Evolutionary conservation across 2,888 invertebrate genomes (phyloP).

Genomic region (Parnassius smintheus): DNA sequence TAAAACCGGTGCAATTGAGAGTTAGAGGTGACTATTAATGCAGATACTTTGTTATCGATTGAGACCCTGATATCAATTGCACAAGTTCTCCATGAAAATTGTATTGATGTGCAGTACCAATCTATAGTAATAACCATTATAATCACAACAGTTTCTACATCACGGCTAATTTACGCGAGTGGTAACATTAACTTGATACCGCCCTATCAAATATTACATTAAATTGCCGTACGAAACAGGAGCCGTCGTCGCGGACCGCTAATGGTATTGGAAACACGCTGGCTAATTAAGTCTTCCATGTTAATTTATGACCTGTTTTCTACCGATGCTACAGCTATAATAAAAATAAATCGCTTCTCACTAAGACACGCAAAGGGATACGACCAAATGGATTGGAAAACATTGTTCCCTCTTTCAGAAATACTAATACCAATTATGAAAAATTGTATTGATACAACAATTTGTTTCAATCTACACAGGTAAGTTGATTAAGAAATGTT

Average conservation of each 20-base stretch:
- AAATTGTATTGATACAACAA: constrained; percentile 3
- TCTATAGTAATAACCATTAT: too few relatives aligned
- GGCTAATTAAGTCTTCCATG: constrained; percentile 74
- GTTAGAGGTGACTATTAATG: too few relatives aligned
- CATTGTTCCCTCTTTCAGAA: constrained; percentile 31
- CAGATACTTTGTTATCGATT: too few relatives aligned
- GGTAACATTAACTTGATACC: constrained; percentile 52
- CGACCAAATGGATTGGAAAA: constrained; percentile 67
- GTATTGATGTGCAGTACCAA: too few relatives aligned
- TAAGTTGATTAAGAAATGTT: not conserved
- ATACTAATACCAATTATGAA: not conserved
- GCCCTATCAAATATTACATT: constrained; percentile 63
- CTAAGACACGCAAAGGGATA: constrained; percentile 72
- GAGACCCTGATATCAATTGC: too few relatives aligned
- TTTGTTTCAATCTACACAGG: not conserved
- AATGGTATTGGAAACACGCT: constrained; percentile 73
- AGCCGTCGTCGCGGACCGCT: constrained; percentile 67
- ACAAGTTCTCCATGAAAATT: too few relatives aligned
- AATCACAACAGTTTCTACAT: constrained; percentile 4
- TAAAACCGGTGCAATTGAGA: too few relatives aligned
- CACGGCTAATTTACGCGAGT: constrained; percentile 39
- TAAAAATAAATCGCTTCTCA: constrained; percentile 74
- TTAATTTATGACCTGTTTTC: constrained; percentile 77
- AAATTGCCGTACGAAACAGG: constrained; percentile 58
- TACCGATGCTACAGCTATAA: constrained; percentile 65